Evolutionary conservation across 2,113 vertebrate genomes (phyloP), one percentile per base, ranked within the genome.

Genomic region (Orientallactaga bullata): DNA sequence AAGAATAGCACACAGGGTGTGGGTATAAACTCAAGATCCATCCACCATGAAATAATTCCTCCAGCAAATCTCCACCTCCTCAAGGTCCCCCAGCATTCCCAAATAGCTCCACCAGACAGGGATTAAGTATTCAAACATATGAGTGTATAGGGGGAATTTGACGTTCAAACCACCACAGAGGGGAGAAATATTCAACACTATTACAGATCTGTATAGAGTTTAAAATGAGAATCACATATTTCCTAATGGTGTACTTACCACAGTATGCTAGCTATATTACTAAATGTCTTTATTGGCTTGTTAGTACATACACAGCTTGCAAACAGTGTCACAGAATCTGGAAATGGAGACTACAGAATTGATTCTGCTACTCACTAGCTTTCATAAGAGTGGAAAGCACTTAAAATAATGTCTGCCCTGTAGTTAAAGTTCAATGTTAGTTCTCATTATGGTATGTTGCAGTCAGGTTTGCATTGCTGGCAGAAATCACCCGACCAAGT

Each of bases 361-460:
- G 68, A 94, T 94, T 85, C 87, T 95, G 63, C n/a, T 66, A 73
- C 89, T 91, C 85, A 91, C 20, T 89, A 90, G 51, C 13, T 86
- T 73, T 61, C 55, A 61, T n/a, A 26, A 76, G 69, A 58, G 60
- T 60, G 12, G 66, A 80, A 91, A 95, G 15, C 55, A 84, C 72
- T 89, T 94, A 73, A 20, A 63, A 91, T 68, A 93, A 47, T 72
- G 1, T 3, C 73, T 77, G 24, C 11, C 20, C 24, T 92, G 60
- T 32, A 32, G 37, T 51, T 83, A 47, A 47, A 51, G 63, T 83
- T 83, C 63, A 47, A 47, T 47, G 42, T 47, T 47, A 47, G 42
- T 8, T 47, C 5, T 6, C 42, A 47, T 47, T 47, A 47, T 47
- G 42, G 42, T 8, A 8, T 47, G 42, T 47, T 47, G 42, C 42